phyloP scores from a whole-genome alignment of 2,113 vertebrate genomes.

The Triplophysa rosa region DNA sequence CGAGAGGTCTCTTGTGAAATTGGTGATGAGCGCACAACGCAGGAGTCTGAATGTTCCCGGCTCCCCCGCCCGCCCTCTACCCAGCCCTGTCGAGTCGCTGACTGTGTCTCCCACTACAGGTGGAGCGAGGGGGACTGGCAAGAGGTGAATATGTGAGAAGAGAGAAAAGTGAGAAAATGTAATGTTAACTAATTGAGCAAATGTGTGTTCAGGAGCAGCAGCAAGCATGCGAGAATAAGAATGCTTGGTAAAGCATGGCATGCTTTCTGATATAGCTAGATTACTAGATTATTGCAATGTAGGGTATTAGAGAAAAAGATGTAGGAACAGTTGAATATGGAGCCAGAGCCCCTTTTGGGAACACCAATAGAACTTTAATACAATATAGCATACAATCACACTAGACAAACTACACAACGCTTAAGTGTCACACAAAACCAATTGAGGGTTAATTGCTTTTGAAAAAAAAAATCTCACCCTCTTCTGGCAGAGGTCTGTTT shows the following conservation, averaged over 20 bases:
- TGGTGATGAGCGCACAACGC: conserved; percentile 61
- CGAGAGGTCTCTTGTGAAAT: conserved; percentile 80
- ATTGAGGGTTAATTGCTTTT: too few species aligned
- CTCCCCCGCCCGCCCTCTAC: conserved; percentile 72
- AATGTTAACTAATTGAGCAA: conserved; percentile 26
- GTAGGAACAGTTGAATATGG: too few species aligned
- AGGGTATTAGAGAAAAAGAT: background rate
- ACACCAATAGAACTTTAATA: too few species aligned
- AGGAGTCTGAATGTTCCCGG: conserved; percentile 75
- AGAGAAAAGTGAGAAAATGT: background rate
- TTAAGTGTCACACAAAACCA: too few species aligned
- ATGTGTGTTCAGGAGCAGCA: conserved; percentile 20
- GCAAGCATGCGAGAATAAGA: background rate
- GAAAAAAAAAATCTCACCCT: too few species aligned
- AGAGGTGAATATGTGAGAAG: conserved; percentile 74
- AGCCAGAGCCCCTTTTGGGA: too few species aligned
- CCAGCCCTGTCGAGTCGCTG: conserved; percentile 75
- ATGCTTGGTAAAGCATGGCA: background rate
- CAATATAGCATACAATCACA: too few species aligned
- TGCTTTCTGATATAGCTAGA: background rate
- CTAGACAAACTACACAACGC: too few species aligned
- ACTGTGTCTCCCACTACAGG: conserved; percentile 74
- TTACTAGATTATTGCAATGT: background rate
- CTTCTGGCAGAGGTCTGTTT: too few species aligned
- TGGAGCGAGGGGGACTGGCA: conserved; percentile 87